These are phyloP conservation scores for Anguilla rostrata DNA, from an alignment of 2,113 vertebrate species.

Conservation along the genomic window DNA sequence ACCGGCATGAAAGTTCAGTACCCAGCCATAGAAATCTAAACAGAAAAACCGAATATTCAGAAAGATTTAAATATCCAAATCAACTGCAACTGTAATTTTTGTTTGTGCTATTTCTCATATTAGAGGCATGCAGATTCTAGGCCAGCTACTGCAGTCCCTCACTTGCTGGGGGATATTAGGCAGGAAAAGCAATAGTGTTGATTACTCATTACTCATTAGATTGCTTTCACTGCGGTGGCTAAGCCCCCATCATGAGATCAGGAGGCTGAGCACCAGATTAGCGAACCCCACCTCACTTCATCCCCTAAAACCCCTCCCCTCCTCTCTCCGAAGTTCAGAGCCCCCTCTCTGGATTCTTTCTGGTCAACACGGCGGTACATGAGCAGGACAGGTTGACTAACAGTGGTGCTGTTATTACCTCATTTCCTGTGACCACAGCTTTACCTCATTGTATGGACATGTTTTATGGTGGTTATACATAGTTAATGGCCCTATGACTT, in stretches of 20 bases:
- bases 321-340: conserved; percentile 43
- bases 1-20: background rate
- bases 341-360: conserved; percentile 60
- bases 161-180: conserved; percentile 60
- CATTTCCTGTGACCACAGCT: conserved; percentile 74
- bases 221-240: conserved; percentile 74
- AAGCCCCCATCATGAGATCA: conserved; percentile 77
- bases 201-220: conserved; percentile 81
- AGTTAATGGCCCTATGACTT: conserved; percentile 72
- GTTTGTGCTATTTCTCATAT: background rate
- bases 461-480: conserved; percentile 72
- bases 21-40: background rate
- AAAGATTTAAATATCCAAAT: background rate
- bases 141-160: background rate
- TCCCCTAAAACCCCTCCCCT: conserved; percentile 33
- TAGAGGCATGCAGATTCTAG: background rate
- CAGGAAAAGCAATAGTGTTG: conserved; percentile 78
- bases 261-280: conserved; percentile 75
- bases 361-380: conserved; percentile 58
- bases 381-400: conserved; percentile 67
- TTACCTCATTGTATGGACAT: conserved; percentile 67
- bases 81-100: too few relatives aligned
- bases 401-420: conserved; percentile 72
- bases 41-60: background rate
- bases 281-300: conserved; percentile 31